phyloP scores from a whole-genome alignment of 2,888 invertebrate genomes.

The Drosophila paramelanica region DNA sequence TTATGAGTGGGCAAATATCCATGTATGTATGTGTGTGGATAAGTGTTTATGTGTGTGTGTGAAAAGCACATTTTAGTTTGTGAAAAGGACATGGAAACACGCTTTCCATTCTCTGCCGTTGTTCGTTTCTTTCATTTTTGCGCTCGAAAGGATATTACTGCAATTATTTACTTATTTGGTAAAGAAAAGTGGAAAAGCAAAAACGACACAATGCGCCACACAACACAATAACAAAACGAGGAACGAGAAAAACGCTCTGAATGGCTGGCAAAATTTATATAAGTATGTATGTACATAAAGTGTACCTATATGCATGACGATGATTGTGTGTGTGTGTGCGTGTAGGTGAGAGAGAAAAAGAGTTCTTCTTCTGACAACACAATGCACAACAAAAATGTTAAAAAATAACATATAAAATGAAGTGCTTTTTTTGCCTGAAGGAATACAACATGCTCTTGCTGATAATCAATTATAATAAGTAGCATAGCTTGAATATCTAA shows the following conservation, averaged over 20 bases:
- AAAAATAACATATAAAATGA: constrained; percentile 38
- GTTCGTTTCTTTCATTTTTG: constrained; percentile 72
- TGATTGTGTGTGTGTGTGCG: constrained; percentile 12
- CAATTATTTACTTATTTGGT: constrained; percentile 79
- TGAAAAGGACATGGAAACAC: constrained; percentile 79
- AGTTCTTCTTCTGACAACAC: constrained; percentile 40
- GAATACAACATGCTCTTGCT: constrained; percentile 22
- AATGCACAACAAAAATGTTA: constrained; percentile 36
- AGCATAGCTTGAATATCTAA: constrained; percentile 13
- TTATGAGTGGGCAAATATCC: constrained; percentile 47
- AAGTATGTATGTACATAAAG: constrained; percentile 34
- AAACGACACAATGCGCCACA: constrained; percentile 58
- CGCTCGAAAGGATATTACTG: constrained; percentile 79
- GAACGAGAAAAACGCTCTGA: constrained; percentile 47
- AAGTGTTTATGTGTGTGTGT: constrained; percentile 37
- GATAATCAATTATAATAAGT: constrained; percentile 38
- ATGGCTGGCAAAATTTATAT: constrained; percentile 52
- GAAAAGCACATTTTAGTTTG: constrained; percentile 74
- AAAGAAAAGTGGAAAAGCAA: constrained; percentile 71
- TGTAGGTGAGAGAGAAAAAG: constrained; percentile 5
- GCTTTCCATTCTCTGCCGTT: constrained; percentile 74
- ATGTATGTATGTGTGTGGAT: constrained; percentile 30
- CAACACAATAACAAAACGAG: constrained; percentile 55
- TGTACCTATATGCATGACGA: constrained; percentile 31
- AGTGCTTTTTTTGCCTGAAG: constrained; percentile 33